phyloP scores from a whole-genome alignment of 2,797 vertebrate genomes.

The Amphiprion clarkii region DNA sequence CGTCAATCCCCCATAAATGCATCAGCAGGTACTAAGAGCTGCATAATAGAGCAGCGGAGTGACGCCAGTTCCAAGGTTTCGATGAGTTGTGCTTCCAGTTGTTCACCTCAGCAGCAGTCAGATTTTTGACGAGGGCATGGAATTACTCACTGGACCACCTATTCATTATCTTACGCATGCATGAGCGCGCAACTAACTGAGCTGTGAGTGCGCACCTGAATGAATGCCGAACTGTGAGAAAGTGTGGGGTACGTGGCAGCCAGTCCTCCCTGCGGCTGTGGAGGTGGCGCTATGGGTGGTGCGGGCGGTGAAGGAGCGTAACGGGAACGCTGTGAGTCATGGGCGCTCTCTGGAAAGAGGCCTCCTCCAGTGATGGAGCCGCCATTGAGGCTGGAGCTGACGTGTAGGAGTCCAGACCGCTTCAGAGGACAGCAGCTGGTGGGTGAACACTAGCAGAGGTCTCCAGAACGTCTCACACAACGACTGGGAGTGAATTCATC shows the following conservation, averaged over 20 bases:
- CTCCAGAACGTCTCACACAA: conserved; percentile 6
- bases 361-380: conserved; percentile 52
- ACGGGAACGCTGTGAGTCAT: conserved; percentile 64
- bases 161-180: conserved; percentile 30
- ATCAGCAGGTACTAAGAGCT: conserved; percentile 10
- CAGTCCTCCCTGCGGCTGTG: conserved; percentile 44
- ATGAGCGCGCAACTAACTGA: conserved; percentile 18
- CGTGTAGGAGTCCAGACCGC: conserved; percentile 66
- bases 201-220: conserved; percentile 13
- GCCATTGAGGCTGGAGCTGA: conserved; percentile 35
- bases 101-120: conserved; percentile 13
- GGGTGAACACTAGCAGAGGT: conserved; percentile 43
- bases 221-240: conserved; percentile 26
- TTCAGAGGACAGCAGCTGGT: conserved; percentile 21
- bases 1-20: conserved; percentile 9
- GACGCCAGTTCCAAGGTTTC: conserved; percentile 30
- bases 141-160: conserved; percentile 38
- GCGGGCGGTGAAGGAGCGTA: conserved; percentile 32
- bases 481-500: background rate
- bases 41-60: background rate
- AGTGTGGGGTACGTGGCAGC: conserved; percentile 15
- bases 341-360: conserved; percentile 53
- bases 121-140: background rate
- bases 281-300: conserved; percentile 40
- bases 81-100: conserved; percentile 21